Evolutionary conservation across 2,888 invertebrate genomes (phyloP).

Genomic region (Hanleya hanleyi): DNA sequence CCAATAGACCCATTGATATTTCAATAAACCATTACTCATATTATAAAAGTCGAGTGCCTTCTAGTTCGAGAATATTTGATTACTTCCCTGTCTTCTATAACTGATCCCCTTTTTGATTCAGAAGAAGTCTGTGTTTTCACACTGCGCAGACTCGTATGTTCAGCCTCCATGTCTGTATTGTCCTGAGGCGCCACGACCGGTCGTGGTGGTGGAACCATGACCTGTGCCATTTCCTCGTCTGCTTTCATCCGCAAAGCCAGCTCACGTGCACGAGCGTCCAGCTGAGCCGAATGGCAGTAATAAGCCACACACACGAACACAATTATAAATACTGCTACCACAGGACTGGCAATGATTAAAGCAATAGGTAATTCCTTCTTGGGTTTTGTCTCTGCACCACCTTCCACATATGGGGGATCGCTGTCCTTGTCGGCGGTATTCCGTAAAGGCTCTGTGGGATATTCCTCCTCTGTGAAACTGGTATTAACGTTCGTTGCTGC

Average conservation of each 20-base stretch:
- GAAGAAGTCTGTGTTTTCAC: conserved; percentile 22
- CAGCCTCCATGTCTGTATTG: conserved; percentile 34
- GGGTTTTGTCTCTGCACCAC: conserved; percentile 10
- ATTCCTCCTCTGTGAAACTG: neutral
- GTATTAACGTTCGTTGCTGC: neutral
- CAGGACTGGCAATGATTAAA: conserved; percentile 59
- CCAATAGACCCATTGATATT: no score
- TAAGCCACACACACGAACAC: conserved; percentile 63
- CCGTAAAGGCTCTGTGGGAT: neutral
- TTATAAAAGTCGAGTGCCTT: conserved; percentile 61
- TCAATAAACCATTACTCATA: no score
- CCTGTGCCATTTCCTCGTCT: conserved; percentile 35
- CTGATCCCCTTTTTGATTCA: conserved; percentile 35
- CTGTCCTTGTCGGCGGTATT: neutral
- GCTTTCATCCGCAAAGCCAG: conserved; percentile 55
- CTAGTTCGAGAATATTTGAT: conserved; percentile 53
- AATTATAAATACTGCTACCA: conserved; percentile 58
- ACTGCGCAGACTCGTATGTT: conserved; percentile 22
- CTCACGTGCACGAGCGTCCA: conserved; percentile 58
- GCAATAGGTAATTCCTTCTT: conserved; percentile 51
- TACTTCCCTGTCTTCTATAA: conserved; percentile 59
- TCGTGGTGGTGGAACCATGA: conserved; percentile 2
- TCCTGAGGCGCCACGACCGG: neutral
- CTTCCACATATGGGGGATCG: neutral
- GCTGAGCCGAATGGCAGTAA: conserved; percentile 55